Evolutionary conservation across 92 coral and sea anemone genomes (phyloP).

Genomic region (Palythoa grandiflora): DNA sequence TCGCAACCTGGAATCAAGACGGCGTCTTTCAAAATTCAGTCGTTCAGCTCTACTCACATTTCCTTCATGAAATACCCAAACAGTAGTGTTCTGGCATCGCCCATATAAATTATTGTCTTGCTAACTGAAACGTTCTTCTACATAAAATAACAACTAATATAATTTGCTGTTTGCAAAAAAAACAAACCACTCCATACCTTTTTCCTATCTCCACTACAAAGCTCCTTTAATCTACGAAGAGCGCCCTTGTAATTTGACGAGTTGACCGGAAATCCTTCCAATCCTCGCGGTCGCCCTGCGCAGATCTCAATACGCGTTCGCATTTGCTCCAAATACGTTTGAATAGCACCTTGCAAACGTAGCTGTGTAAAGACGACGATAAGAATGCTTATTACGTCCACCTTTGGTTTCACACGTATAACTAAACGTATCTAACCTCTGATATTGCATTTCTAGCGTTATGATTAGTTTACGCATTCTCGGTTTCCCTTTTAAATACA

Average conservation of each 20-base stretch:
- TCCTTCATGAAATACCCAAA: too few species aligned
- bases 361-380: slow-evolving; percentile 43
- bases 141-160: background rate
- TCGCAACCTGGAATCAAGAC: too few species aligned
- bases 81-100: too few species aligned
- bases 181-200: slow-evolving; percentile 3
- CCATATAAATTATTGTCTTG: too few species aligned
- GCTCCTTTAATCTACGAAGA: slow-evolving; percentile 81
- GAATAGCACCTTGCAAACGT: slow-evolving; percentile 51
- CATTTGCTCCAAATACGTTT: slow-evolving; percentile 47
- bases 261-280: slow-evolving; percentile 58
- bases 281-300: slow-evolving; percentile 60
- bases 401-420: background rate
- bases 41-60: too few species aligned
- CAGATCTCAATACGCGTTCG: slow-evolving; percentile 54
- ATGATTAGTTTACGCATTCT: background rate
- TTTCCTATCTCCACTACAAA: slow-evolving; percentile 71
- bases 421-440: too few species aligned
- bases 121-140: too few species aligned
- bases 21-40: too few species aligned
- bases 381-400: background rate
- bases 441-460: too few species aligned
- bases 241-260: slow-evolving; percentile 83
- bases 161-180: background rate
- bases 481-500: background rate